These are phyloP conservation scores for Rhopalosiphum nymphaeae DNA, from an alignment of 2,888 invertebrate genomes.

Conservation along the genomic window DNA sequence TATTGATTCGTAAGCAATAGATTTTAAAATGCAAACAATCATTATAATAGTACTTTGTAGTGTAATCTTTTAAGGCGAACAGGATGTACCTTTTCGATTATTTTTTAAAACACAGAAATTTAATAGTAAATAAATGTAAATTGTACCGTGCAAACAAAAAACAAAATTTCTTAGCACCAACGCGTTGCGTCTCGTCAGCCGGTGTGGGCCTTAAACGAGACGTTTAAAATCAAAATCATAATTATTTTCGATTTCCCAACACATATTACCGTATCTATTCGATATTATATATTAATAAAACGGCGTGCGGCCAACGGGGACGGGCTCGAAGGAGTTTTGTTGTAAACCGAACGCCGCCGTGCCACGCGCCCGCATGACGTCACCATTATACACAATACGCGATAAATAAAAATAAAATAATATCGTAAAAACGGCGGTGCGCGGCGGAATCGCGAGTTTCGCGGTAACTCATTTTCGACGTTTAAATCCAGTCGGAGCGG, in stretches of 20 bases:
- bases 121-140: neutral
- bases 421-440: neutral
- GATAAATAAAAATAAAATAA: neutral
- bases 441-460: constrained; percentile 8
- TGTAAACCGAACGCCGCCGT: neutral
- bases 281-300: neutral
- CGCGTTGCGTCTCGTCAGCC: neutral
- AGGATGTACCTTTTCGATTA: neutral
- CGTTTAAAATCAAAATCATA: neutral
- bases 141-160: neutral
- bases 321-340: neutral
- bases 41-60: no score
- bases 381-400: neutral
- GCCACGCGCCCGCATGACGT: neutral
- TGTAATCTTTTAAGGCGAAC: no score
- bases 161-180: neutral
- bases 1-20: no score
- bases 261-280: neutral
- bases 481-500: neutral
- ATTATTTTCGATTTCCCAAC: neutral
- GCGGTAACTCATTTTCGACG: constrained; percentile 3
- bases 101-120: neutral
- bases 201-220: neutral
- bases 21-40: no score
- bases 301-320: neutral